Evolutionary conservation across 2,797 vertebrate genomes (phyloP).

Genomic region (Xenentodon cancila): DNA sequence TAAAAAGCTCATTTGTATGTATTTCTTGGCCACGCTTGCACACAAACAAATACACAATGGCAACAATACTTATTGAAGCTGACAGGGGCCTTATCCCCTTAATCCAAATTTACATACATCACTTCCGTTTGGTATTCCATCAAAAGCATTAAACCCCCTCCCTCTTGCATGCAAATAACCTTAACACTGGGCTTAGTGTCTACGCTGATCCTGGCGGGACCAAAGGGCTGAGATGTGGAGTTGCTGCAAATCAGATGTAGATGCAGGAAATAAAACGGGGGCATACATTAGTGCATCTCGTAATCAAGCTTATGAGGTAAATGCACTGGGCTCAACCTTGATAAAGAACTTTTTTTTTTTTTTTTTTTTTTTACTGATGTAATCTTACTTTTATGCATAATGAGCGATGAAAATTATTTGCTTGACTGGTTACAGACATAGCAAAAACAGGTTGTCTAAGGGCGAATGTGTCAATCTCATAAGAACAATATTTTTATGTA

Average conservation of each 20-base stretch:
- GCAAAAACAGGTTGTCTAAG: too few relatives aligned
- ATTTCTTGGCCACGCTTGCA: constrained; percentile 40
- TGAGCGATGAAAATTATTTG: too few relatives aligned
- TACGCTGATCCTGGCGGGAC: constrained; percentile 11
- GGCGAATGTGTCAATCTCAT: too few relatives aligned
- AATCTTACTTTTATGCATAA: not conserved
- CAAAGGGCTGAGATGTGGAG: not conserved
- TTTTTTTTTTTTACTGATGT: not conserved
- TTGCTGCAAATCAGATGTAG: constrained; percentile 18
- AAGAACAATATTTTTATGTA: too few relatives aligned
- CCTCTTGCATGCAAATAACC: constrained; percentile 61
- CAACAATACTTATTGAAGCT: constrained; percentile 76
- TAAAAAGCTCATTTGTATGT: constrained; percentile 72
- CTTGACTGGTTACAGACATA: too few relatives aligned
- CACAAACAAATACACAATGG: constrained; percentile 52
- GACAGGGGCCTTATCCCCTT: constrained; percentile 74
- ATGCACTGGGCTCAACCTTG: not conserved
- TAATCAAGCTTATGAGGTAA: not conserved
- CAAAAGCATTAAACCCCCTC: constrained; percentile 69
- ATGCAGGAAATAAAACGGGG: not conserved
- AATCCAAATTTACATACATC: constrained; percentile 83
- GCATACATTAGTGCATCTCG: not conserved
- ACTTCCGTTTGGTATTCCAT: constrained; percentile 76
- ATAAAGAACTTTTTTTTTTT: not conserved
- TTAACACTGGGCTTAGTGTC: constrained; percentile 53